Base-by-base conservation (phyloP, 2,797 vertebrate species). In the Myotis findleyi region DNA sequence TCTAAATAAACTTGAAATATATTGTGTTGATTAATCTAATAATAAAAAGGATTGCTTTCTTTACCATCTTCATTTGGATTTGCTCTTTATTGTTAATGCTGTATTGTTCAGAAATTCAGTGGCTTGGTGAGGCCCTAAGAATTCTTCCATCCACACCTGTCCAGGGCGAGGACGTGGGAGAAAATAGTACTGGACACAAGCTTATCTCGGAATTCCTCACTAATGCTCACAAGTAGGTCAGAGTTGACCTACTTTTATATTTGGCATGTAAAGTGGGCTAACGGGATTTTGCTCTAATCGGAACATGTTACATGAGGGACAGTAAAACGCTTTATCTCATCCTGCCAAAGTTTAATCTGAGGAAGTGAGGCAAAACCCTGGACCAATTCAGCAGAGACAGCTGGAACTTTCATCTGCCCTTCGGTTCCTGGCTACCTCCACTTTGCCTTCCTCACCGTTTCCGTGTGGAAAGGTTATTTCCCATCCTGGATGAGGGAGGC, bases 311-410 rank as follows among this genome's bases (percentile, higher is more conserved):
- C 44, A 68, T 0, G 55, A 86, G 33, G 41, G 30, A 47, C 27
- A 93, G 23, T 86, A 85, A 92, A 92, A 76, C 7, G 30, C 80
- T 96, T 96, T 96, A 97, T 97, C 96, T 97, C 95, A 96, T 96
- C 93, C 96, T 91, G 94, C 68, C 96, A 95, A 76, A 62, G 79
- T 91, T 66, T 66, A 85, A 36, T 55, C 71, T 38, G 18, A 87
- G 95, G 96, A 96, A 97, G 85, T 84, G n/a, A 88, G 87, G 91
- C 72, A 87, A 81, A 93, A 96, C 53, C n/a, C 20, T 7, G 44
- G 62, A 57, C 66, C 75, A 49, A 41, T 66, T 96, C 51, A 89
- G 79, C 44, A 91, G 66, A 80, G 38, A 84, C 79, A 89, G 87
- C 81, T 95, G 91, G 93, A 88, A 96, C 82, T 93, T 96, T 71